Percentiles rank a stretch among this genome's conserved stretches.
Evolutionary conservation across 2,888 invertebrate species (phyloP).

Genomic region (Drosophila villosipedis): DNA sequence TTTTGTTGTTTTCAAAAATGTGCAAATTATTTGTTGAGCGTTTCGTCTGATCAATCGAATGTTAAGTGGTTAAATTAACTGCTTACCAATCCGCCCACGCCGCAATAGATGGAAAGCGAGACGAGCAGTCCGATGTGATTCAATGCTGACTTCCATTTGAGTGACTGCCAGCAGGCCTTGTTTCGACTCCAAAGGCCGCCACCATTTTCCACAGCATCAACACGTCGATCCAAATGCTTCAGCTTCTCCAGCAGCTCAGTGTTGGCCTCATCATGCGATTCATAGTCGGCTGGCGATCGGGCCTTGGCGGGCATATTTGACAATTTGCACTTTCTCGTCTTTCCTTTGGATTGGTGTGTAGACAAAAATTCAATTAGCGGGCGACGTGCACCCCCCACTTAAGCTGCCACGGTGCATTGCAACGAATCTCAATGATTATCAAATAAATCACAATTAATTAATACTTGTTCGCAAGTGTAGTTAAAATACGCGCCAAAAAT

Average conservation of each 20-base stretch:
- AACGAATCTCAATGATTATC: background rate
- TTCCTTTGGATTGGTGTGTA: background rate
- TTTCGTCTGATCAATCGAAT: constrained; percentile 4
- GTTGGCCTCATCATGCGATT: constrained; percentile 84
- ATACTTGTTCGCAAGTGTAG: constrained; percentile 1
- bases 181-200: constrained; percentile 85
- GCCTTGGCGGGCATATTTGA: constrained; percentile 49
- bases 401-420: constrained; percentile 33
- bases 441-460: constrained; percentile 12
- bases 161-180: constrained; percentile 85
- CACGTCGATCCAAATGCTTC: constrained; percentile 84
- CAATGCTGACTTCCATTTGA: constrained; percentile 88
- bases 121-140: constrained; percentile 91
- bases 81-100: constrained; percentile 91
- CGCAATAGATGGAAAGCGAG: constrained; percentile 91
- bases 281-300: constrained; percentile 73
- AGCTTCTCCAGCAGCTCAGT: constrained; percentile 84
- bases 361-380: constrained; percentile 32
- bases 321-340: constrained; percentile 17
- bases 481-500: constrained; percentile 55
- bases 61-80: background rate
- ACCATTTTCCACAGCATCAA: constrained; percentile 72
- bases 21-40: constrained; percentile 35
- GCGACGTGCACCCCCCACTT: constrained; percentile 38
- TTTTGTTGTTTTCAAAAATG: constrained; percentile 15